These are phyloP conservation scores for Liasis olivaceus DNA, from an alignment of 2,797 vertebrate genomes.

Conservation along the genomic window DNA sequence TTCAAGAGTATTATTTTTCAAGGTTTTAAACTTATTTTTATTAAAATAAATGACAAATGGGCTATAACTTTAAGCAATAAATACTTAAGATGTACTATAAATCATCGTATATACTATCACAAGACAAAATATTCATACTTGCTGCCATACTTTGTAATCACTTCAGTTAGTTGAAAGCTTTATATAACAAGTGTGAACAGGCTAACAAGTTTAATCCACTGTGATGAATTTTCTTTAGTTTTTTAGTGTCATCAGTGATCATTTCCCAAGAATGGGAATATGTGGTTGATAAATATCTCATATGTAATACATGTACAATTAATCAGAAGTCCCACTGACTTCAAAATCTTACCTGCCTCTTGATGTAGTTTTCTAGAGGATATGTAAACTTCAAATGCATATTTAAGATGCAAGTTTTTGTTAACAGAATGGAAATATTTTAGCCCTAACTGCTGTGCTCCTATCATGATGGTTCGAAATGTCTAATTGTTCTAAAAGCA, in stretches of 20 bases:
- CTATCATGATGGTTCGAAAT: too few species aligned
- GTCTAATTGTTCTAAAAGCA: too few species aligned
- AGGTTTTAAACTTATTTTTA: background rate
- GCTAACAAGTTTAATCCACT: background rate
- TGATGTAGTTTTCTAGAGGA: background rate
- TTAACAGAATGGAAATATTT: background rate
- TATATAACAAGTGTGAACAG: background rate
- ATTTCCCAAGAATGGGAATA: background rate
- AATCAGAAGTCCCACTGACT: background rate
- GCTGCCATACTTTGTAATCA: background rate
- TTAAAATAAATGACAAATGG: background rate
- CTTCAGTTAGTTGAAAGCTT: background rate
- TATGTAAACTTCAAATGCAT: background rate
- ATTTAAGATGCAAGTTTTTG: background rate
- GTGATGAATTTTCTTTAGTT: background rate
- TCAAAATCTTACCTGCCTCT: background rate
- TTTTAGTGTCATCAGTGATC: background rate
- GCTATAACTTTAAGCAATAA: background rate
- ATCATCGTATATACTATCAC: background rate
- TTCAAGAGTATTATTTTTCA: background rate
- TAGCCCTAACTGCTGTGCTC: background rate
- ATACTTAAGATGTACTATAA: background rate
- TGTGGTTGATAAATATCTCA: background rate
- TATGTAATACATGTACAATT: background rate
- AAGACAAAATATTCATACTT: background rate